Conservation (phyloP, 2,113 vertebrate species). For the Spea multiplicata region DNA sequence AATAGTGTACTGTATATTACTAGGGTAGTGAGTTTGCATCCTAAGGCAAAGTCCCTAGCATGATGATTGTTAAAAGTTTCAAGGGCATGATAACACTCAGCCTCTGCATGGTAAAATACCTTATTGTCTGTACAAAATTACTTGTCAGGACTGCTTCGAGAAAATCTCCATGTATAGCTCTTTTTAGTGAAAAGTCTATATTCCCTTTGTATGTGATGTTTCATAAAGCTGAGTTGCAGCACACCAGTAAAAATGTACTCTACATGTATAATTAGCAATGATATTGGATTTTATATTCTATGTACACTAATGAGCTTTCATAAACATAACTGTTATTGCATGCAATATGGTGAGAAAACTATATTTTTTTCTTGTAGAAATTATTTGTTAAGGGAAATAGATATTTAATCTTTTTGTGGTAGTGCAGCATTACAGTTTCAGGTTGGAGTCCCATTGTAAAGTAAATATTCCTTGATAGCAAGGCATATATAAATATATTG, state of each 20-base stretch:
- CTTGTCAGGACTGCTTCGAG: slow-evolving; percentile 17
- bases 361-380: too few species aligned
- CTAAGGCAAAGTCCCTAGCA: slow-evolving; percentile 57
- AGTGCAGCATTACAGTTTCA: too few species aligned
- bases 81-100: slow-evolving; percentile 53
- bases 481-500: too few species aligned
- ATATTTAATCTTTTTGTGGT: too few species aligned
- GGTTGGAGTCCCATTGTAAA: too few species aligned
- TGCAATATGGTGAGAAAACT: neutral
- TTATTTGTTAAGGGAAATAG: too few species aligned
- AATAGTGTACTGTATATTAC: slow-evolving; percentile 65
- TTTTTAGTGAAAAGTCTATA: neutral
- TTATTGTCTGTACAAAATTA: slow-evolving; percentile 45
- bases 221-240: neutral
- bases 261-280: slow-evolving; percentile 6
- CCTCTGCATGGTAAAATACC: slow-evolving; percentile 50
- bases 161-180: slow-evolving; percentile 8
- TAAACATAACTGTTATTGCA: neutral
- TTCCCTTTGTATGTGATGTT: slow-evolving; percentile 4
- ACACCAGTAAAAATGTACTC: neutral
- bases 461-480: too few species aligned
- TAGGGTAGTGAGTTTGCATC: slow-evolving; percentile 55
- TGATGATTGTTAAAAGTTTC: slow-evolving; percentile 57
- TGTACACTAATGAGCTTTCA: slow-evolving; percentile 15
- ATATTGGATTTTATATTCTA: neutral